Conservation (phyloP, 2,113 vertebrate species). For the Heterocephalus glaber region DNA sequence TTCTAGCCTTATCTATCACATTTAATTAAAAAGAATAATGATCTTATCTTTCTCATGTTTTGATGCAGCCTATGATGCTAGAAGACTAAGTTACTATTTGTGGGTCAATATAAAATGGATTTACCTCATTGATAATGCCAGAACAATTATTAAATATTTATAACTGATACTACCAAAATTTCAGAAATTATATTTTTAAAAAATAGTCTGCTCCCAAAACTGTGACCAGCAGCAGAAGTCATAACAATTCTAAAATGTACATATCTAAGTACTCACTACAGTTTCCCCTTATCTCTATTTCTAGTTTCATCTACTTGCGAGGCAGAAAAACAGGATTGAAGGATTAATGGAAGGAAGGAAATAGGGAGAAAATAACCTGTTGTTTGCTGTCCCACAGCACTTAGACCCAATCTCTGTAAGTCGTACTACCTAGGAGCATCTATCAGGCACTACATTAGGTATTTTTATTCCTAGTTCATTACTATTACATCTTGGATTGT, state of each 20-base stretch:
- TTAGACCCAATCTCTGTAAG: background rate
- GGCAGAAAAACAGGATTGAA: background rate
- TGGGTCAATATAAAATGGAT: background rate
- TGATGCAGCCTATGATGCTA: background rate
- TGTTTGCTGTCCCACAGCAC: background rate
- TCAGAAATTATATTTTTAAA: background rate
- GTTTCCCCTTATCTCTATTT: background rate
- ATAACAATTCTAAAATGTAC: background rate
- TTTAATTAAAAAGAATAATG: conserved; percentile 48
- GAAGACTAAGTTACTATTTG: background rate
- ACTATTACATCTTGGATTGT: background rate
- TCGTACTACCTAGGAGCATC: background rate
- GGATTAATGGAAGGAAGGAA: background rate
- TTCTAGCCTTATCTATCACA: background rate
- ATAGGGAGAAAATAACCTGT: background rate
- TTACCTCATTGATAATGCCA: background rate
- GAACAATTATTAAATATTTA: conserved; percentile 4
- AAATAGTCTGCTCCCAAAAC: background rate
- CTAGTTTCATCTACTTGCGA: background rate
- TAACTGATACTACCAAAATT: conserved; percentile 9
- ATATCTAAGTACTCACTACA: background rate
- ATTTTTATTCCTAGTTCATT: background rate
- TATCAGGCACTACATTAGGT: background rate
- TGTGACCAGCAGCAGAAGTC: background rate
- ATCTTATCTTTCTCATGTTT: conserved; percentile 20